A percentile compares a stretch with the other conserved stretches of the same genome.
Conservation (phyloP, 2,113 vertebrate genomes). For the Pelodiscus sinensis region DNA sequence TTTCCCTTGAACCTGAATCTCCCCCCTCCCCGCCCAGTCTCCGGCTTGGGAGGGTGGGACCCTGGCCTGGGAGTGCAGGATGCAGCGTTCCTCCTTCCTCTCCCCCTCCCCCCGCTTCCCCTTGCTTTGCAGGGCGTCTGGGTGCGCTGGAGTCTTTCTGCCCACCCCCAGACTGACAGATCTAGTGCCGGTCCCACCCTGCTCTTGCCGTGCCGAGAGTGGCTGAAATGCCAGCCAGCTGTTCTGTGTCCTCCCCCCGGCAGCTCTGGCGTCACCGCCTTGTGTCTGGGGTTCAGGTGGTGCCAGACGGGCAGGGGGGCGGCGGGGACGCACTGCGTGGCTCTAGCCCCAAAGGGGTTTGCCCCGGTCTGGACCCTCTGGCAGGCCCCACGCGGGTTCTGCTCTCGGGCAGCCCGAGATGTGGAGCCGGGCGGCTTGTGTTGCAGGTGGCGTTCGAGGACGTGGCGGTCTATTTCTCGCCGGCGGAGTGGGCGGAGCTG, state of each 20-base stretch:
- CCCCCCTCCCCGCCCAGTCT: background rate
- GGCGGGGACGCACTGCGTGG: background rate
- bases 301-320: background rate
- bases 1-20: background rate
- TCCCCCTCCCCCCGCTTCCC: background rate
- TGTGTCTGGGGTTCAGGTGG: background rate
- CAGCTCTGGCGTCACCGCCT: background rate
- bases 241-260: background rate
- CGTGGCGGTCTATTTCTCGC: background rate
- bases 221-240: background rate
- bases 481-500: slow-evolving; percentile 12
- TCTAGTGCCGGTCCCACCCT: too few species aligned
- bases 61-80: too few species aligned
- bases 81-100: background rate
- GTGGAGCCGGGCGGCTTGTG: background rate
- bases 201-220: background rate
- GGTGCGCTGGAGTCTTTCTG: background rate
- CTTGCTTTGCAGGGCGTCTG: background rate
- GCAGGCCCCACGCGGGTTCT: background rate
- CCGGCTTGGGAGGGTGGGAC: too few species aligned
- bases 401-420: background rate
- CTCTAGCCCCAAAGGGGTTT: background rate
- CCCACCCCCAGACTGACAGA: too few species aligned
- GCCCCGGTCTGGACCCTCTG: fast-evolving
- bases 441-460: slow-evolving; percentile 24